Percentiles rank a stretch among this genome's conserved stretches.
These are phyloP conservation scores for Ips nitidus DNA, from an alignment of 1,140 invertebrate genomes.

Conservation along the genomic window DNA sequence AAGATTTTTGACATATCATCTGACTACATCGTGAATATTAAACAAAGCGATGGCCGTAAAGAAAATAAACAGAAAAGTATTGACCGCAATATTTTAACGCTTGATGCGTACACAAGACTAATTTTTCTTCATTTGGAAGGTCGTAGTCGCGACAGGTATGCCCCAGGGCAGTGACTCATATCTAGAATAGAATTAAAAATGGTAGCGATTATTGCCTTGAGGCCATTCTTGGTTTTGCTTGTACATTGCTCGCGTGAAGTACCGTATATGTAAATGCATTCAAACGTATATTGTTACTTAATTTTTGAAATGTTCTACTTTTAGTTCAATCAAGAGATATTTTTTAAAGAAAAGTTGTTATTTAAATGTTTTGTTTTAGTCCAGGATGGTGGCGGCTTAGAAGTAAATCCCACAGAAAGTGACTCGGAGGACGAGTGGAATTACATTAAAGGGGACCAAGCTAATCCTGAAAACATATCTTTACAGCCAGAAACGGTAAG, in stretches of 20 bases:
- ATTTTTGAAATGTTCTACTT: background rate
- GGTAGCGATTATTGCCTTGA: constrained; percentile 1
- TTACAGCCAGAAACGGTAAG: constrained; percentile 41
- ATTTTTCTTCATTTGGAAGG: constrained; percentile 20
- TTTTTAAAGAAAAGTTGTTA: background rate
- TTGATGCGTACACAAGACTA: constrained; percentile 9
- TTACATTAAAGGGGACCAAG: constrained; percentile 66
- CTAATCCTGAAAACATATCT: constrained; percentile 48
- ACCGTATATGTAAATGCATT: no score
- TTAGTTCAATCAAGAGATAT: background rate
- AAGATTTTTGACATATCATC: no score
- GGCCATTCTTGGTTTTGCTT: no score
- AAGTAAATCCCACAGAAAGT: constrained; percentile 74
- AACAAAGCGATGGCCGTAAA: background rate
- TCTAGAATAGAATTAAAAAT: constrained; percentile 16
- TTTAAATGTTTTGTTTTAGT: constrained; percentile 39
- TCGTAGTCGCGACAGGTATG: constrained; percentile 20
- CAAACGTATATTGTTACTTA: no score
- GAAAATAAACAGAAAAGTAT: constrained; percentile 13
- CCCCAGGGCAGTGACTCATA: constrained; percentile 10
- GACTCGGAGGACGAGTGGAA: constrained; percentile 76
- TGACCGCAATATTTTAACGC: constrained; percentile 17
- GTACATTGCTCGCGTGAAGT: no score
- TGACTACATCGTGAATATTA: constrained; percentile 4
- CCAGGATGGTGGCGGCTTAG: constrained; percentile 51